Base-by-base conservation (phyloP, 2,888 invertebrate species). In the Drosophila sordidapex region DNA sequence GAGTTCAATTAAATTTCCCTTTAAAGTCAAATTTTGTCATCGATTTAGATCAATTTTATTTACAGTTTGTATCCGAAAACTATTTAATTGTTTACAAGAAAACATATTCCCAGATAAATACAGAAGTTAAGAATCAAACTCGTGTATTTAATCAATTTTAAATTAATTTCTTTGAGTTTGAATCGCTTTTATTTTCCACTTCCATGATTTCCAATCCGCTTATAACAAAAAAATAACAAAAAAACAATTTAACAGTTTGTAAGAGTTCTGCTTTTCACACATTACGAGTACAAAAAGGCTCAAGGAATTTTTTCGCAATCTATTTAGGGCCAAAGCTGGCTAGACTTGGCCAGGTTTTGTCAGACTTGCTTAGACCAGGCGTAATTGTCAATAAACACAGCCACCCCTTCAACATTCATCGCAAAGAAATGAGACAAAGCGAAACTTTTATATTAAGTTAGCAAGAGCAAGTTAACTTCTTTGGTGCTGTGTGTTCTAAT, bases 391-490 rank as follows among this genome's bases (percentile, higher is more conserved):
- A 70, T 65, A 58, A 53, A 33, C 31, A 25, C 40, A 40, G 13
- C 43, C 27, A 25, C 35, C 29, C 11, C 35, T 4, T 2, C 2
- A 57, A 15, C 38, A 29, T 27, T 4, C 6, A 40, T 46, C 40
- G 48, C 38, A 38, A 58, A 48, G 31, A 54, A 54, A 43, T 43
- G 36, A 49, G 53, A 36, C 63, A 62, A 70, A 70, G 58, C 48
- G 25, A 80, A 89, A 84, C 75, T 89, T 89, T 85, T 85, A 75
- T 89, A 85, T 85, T 84, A 84, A 84, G 89, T 89, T 89, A 72
- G 70, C 72, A 73, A 62, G 76, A 68, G 62, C 33, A 87, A 84
- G 76, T 75, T 87, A 87, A 87, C 74, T 89, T 82, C 59, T 56
- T 64, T 48, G 69, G 63, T 72, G 62, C 60, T 51, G 74, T 43